Conservation (phyloP, 2,888 invertebrate species). For the Apoda limacodes region DNA sequence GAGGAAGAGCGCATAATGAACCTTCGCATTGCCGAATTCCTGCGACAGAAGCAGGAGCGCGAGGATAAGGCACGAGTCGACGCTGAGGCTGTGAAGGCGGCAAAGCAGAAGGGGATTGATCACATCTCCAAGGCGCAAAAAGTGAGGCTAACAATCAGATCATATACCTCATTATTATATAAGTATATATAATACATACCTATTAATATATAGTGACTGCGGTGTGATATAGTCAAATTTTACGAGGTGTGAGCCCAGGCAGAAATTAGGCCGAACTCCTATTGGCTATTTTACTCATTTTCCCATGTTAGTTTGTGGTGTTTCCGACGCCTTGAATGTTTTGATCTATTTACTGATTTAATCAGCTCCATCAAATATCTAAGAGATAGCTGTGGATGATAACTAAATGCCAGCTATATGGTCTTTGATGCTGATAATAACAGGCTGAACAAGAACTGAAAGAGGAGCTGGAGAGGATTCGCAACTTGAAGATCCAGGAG, state of each 20-base stretch:
- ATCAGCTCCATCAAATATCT: no score
- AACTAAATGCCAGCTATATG: no score
- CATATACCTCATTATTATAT: not conserved
- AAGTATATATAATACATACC: not conserved
- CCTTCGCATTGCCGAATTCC: slow-evolving; percentile 73
- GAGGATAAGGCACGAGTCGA: slow-evolving; percentile 70
- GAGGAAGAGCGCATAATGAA: slow-evolving; percentile 76
- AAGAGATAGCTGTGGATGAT: no score
- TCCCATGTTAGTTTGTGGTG: no score
- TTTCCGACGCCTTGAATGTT: no score
- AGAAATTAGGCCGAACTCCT: no score
- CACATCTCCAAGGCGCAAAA: slow-evolving; percentile 64
- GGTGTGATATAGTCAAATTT: not conserved
- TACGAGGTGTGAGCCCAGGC: no score
- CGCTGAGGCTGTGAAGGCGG: slow-evolving; percentile 58
- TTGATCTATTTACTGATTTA: no score
- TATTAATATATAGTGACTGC: not conserved
- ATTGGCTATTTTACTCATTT: no score
- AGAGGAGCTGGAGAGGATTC: slow-evolving; percentile 59
- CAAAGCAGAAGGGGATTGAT: slow-evolving; percentile 74
- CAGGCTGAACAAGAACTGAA: slow-evolving; percentile 62
- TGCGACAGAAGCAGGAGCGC: slow-evolving; percentile 70
- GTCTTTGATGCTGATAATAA: no score
- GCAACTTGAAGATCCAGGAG: slow-evolving; percentile 61
- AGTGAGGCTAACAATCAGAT: slow-evolving; percentile 40